Evolutionary conservation across 1,140 invertebrate genomes (phyloP).

Genomic region (Charaxes varanes): DNA sequence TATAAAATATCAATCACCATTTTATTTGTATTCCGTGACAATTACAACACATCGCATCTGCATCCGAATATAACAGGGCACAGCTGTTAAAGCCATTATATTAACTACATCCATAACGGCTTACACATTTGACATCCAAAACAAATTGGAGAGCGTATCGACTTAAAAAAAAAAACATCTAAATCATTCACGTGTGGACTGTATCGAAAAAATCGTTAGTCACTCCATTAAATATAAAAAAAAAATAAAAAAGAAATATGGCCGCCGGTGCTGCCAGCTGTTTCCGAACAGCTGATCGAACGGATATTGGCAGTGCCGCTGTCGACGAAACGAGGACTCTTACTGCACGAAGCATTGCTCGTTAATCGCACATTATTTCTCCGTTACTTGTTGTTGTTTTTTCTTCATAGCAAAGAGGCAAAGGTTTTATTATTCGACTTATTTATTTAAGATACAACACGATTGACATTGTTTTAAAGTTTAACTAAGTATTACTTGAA

Average conservation of each 20-base stretch:
- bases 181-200: conserved; percentile 3
- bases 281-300: conserved; percentile 39
- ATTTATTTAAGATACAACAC: no score
- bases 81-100: conserved; percentile 1
- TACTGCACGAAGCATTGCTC: no score
- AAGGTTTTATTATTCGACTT: no score
- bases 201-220: conserved; percentile 29
- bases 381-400: no score
- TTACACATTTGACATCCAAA: conserved; percentile 1
- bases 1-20: no score
- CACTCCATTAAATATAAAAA: conserved; percentile 16
- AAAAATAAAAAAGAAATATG: conserved; percentile 30
- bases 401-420: no score
- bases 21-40: no score
- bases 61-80: conserved; percentile 1
- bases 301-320: conserved; percentile 37
- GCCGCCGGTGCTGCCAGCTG: conserved; percentile 25
- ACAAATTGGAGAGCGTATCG: background rate
- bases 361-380: no score
- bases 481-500: no score
- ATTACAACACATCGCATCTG: no score
- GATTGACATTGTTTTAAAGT: no score
- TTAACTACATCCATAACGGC: background rate
- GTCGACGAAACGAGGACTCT: no score
- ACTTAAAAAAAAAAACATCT: conserved; percentile 1